Evolutionary conservation across 2,113 vertebrate species (phyloP).

Genomic region (Brienomyrus brachyistius): DNA sequence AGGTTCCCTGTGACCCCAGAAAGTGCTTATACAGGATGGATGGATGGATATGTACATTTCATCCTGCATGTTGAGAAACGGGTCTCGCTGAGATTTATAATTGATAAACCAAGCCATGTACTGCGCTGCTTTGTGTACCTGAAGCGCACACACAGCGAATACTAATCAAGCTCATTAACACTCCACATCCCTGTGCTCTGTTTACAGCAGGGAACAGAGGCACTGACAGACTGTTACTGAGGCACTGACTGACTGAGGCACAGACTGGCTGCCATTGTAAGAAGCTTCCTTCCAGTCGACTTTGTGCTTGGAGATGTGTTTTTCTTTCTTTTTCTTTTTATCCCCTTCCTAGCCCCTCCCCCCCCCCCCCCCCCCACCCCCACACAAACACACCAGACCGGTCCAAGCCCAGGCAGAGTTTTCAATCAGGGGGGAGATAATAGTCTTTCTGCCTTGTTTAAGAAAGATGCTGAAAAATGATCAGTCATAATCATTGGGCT

Average conservation of each 20-base stretch:
- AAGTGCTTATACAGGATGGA: neutral
- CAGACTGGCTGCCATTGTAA: neutral
- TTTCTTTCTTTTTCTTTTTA: neutral
- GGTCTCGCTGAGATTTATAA: neutral
- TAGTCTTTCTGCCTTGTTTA: constrained; percentile 31
- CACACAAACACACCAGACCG: neutral
- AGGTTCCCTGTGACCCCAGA: neutral
- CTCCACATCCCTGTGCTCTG: neutral
- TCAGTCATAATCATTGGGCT: constrained; percentile 25
- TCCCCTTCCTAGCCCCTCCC: neutral
- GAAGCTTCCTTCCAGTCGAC: neutral
- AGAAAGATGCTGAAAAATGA: constrained; percentile 24
- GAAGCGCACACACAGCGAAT: constrained; percentile 23
- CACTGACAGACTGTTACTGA: too few relatives aligned
- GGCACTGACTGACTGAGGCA: neutral
- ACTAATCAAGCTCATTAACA: constrained; percentile 32
- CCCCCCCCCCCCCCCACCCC: neutral
- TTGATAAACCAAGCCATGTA: neutral
- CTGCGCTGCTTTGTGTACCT: neutral
- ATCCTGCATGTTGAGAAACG: neutral
- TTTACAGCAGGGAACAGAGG: neutral
- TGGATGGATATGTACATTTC: neutral
- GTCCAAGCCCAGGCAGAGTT: constrained; percentile 3
- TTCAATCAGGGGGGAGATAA: constrained; percentile 24
- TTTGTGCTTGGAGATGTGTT: neutral